Base-by-base conservation (phyloP, 2,113 vertebrate species). In the Corydoras sp. region DNA sequence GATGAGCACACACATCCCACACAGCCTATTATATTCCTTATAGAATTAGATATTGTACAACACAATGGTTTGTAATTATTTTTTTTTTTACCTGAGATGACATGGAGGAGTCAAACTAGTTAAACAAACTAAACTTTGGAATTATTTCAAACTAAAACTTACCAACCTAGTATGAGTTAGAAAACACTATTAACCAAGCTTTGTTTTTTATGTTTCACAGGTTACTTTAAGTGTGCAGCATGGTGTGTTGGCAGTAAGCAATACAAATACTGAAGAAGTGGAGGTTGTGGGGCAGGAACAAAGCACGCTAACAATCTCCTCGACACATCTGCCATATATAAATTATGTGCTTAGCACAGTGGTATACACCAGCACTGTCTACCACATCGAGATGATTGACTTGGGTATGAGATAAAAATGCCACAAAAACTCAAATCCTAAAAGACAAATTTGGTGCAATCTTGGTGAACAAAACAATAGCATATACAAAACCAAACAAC, bases 331-430 rank as follows among this genome's bases (percentile, higher is more conserved):
- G 73, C 18, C 49, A 49, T 50, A 69, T 10, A 73, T 91, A 64
- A 89, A 89, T 30, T 68, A 81, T 35, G 54, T 86, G 53, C 83
- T 91, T 48, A 68, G 79, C 10, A 76, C 77, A 3, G 54, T 89
- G 65, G 83, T 82, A 3, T 90, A 91, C 30, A 87, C 84, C 62
- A 90, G 85, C 79, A 81, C 64, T 0, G 56, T 79, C n/a, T 91
- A 90, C 77, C 83, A 83, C 13, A 78, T 70, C 30, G 68, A 67
- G 68, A 70, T 62, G 0, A 84, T 78, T 58, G 89, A 91, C 61
- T 58, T 83, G 4, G 86, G 88, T 91, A 81, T 73, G 67, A 5
- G 3, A 9, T 24, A 14, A 3, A 53, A 10, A 12, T 43, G 35
- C 7, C 35, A 43, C 35, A 10, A 53, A 51, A 7, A 51, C 49